Base-by-base conservation (phyloP, 2,797 vertebrate genomes). In the Rallus crepitans region DNA sequence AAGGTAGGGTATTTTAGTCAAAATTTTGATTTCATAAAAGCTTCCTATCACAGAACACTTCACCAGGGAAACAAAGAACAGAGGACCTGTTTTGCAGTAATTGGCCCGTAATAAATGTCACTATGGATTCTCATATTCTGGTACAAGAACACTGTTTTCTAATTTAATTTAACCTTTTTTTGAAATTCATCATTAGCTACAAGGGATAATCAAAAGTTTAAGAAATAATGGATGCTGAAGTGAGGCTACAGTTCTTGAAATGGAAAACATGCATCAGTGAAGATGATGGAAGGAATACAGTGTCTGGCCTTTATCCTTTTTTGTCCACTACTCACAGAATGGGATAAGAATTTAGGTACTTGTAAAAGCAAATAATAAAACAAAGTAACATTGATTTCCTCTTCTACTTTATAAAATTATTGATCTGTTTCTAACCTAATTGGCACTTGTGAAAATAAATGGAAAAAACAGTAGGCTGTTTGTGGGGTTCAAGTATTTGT, bases 371-470 rank as follows among this genome's bases (percentile, higher is more conserved):
- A 90, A 66, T 82, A 35, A 25, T 88, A 84, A 86, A 89, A 77
- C 73, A 85, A 66, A 91, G 89, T 91, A 92, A 63, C 83, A 96
- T 87, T 75, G 92, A 96, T 97, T 94, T 83, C 56, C 31, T 79
- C 18, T 39, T 85, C 87, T 79, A 56, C 68, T 35, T 52, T 89
- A 93, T 86, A 79, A 92, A 93, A 73, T 69, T 94, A 94, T 89
- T 73, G 93, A 96, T 97, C 81, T 95, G 87, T 61, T 97, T 97
- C 92, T 95, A 95, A 89, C 71, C 85, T 97, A 97, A 98, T 96
- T 97, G 97, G 96, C 68, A 95, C 95, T 97, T 97, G 80, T 84
- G 91, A 94, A 95, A 94, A 84, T 90, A 95, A 94, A 78, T 96
- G 94, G 93, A 87, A 94, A 87, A 97, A 76, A 3, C 68, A 84